These are phyloP conservation scores for Apostichopus californicus DNA, from an alignment of 35 echinoderm and acorn worm genomes.

Conservation along the genomic window DNA sequence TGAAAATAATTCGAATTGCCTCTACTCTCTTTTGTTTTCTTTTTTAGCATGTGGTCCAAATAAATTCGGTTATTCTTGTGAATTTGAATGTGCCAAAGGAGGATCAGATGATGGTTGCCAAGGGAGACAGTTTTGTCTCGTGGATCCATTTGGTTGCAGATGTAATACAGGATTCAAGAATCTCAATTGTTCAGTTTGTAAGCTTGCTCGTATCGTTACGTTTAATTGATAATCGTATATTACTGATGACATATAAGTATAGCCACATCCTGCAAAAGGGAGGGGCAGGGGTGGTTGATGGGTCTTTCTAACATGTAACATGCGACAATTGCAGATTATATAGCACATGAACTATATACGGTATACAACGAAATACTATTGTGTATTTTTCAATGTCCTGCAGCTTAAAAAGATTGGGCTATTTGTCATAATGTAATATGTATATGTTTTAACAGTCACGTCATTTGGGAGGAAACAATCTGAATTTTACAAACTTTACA, in stretches of 20 bases:
- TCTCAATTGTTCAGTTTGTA: neutral
- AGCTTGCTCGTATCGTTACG: neutral
- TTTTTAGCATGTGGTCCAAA: slow-evolving; percentile 48
- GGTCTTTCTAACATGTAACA: too few species aligned
- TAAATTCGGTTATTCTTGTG: slow-evolving; percentile 36
- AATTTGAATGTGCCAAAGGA: slow-evolving; percentile 8
- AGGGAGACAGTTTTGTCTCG: slow-evolving; percentile 26
- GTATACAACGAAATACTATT: too few species aligned
- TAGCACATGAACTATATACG: too few species aligned
- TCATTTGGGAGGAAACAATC: neutral
- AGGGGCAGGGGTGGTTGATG: too few species aligned
- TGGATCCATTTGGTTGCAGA: slow-evolving; percentile 49
- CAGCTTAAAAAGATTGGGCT: neutral
- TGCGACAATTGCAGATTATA: too few species aligned
- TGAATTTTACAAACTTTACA: neutral
- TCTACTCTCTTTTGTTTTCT: too few species aligned
- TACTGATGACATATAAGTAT: neutral
- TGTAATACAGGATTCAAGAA: slow-evolving; percentile 31
- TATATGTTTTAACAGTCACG: neutral
- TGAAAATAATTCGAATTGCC: too few species aligned
- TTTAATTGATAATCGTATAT: neutral
- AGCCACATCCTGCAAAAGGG: neutral
- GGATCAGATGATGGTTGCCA: neutral
- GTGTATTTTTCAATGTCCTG: too few species aligned
- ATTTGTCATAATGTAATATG: neutral